Percentiles rank a stretch among this genome's conserved stretches.
phyloP scores from a whole-genome alignment of 2,113 vertebrate genomes.

The Ochotona princeps region DNA sequence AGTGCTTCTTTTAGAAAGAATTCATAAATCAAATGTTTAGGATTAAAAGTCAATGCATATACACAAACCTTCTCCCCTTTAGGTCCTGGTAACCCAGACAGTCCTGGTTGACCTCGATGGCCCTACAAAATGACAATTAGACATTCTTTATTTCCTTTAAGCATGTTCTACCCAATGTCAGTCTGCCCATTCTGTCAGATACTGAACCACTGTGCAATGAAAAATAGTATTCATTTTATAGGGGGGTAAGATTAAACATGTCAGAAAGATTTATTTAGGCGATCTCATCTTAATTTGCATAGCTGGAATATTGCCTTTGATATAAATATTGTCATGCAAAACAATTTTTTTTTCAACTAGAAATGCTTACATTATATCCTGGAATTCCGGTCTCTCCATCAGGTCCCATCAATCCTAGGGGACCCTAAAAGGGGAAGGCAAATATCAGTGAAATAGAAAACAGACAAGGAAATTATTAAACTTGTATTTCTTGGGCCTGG shows the following conservation, averaged over 20 bases:
- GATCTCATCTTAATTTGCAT: slow-evolving; percentile 33
- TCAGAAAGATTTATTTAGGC: slow-evolving; percentile 27
- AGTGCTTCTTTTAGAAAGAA: slow-evolving; percentile 45
- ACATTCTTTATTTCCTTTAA: not conserved
- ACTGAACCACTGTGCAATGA: slow-evolving; percentile 10
- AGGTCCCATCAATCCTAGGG: slow-evolving; percentile 91
- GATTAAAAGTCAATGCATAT: not conserved
- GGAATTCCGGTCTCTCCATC: slow-evolving; percentile 92
- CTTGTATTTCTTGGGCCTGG: not conserved
- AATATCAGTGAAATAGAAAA: slow-evolving; percentile 75
- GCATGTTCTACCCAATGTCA: not conserved
- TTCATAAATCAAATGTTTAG: not conserved
- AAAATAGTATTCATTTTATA: slow-evolving; percentile 1
- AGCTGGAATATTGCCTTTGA: slow-evolving; percentile 21
- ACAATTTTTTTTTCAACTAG: not conserved
- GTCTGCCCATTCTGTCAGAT: not conserved
- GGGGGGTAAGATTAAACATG: not conserved
- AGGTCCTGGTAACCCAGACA: slow-evolving; percentile 91
- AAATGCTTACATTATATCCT: slow-evolving; percentile 92
- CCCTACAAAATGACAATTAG: slow-evolving; percentile 87
- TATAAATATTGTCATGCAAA: slow-evolving; percentile 20
- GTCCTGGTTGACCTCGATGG: slow-evolving; percentile 91
- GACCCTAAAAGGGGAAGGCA: slow-evolving; percentile 88
- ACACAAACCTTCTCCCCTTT: slow-evolving; percentile 97
- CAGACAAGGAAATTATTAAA: slow-evolving; percentile 43